Conservation (phyloP, 2,113 vertebrate genomes). For the Plectropomus leopardus region DNA sequence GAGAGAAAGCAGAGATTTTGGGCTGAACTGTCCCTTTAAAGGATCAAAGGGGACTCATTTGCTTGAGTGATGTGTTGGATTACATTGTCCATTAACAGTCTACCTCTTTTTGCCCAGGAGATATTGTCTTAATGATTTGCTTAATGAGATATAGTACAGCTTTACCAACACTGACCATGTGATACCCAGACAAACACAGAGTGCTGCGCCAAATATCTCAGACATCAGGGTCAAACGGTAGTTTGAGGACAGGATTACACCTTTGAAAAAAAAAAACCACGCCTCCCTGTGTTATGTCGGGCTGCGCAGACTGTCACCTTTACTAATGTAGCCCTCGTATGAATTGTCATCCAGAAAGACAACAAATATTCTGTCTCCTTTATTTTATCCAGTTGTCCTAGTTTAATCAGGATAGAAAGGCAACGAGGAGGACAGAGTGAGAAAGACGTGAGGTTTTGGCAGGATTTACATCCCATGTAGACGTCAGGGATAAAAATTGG, state of each 20-base stretch:
- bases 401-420: slow-evolving; percentile 32
- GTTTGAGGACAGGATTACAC: slow-evolving; percentile 26
- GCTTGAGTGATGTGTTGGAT: not conserved
- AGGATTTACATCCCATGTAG: slow-evolving; percentile 18
- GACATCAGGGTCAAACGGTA: slow-evolving; percentile 20
- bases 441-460: slow-evolving; percentile 5
- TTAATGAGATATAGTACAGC: slow-evolving; percentile 25
- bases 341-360: not conserved
- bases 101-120: not conserved
- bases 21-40: too few relatives aligned
- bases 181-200: slow-evolving; percentile 35
- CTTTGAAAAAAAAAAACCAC: slow-evolving; percentile 9
- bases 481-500: slow-evolving; percentile 34
- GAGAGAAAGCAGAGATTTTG: too few relatives aligned
- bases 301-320: not conserved
- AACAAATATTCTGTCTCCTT: not conserved
- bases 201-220: slow-evolving; percentile 52
- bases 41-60: not conserved
- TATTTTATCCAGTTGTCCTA: not conserved
- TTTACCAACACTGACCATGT: slow-evolving; percentile 19
- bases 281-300: not conserved
- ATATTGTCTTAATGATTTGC: slow-evolving; percentile 24
- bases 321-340: not conserved
- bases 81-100: not conserved
- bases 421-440: slow-evolving; percentile 11